Evolutionary conservation across 92 coral and sea anemone species (phyloP).

Genomic region (Porites cylindrica): DNA sequence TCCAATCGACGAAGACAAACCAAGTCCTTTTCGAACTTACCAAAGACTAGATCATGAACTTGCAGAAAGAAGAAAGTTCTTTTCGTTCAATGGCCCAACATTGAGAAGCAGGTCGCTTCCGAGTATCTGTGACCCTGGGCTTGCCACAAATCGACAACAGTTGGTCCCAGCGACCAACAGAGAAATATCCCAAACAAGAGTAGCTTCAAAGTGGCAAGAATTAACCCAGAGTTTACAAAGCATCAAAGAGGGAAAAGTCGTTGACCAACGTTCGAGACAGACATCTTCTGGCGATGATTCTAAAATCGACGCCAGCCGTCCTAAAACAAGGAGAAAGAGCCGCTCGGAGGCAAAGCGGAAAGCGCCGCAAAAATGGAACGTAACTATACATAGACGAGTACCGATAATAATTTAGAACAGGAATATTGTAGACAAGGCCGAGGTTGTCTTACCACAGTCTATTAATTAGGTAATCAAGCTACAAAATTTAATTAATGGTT

Average conservation of each 20-base stretch:
- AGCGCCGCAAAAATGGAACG: conserved; percentile 12
- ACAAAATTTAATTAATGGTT: too few species aligned
- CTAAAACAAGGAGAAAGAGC: not conserved
- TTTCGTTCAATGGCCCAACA: conserved; percentile 28
- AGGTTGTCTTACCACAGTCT: not conserved
- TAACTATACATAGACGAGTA: not conserved
- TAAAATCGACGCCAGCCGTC: not conserved
- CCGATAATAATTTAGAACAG: not conserved
- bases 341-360: not conserved
- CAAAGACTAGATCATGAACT: conserved; percentile 55
- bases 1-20: conserved; percentile 41
- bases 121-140: not conserved
- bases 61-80: conserved; percentile 44
- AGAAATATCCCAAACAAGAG: not conserved
- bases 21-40: conserved; percentile 27
- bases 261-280: not conserved
- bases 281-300: not conserved
- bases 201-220: conserved; percentile 1
- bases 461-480: too few species aligned
- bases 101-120: conserved; percentile 9
- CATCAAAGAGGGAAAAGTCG: not conserved
- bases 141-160: not conserved
- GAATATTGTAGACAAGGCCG: not conserved
- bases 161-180: not conserved
- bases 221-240: conserved; percentile 1